Base-by-base conservation (phyloP, 2,797 vertebrate genomes). In the Clamator glandarius region DNA sequence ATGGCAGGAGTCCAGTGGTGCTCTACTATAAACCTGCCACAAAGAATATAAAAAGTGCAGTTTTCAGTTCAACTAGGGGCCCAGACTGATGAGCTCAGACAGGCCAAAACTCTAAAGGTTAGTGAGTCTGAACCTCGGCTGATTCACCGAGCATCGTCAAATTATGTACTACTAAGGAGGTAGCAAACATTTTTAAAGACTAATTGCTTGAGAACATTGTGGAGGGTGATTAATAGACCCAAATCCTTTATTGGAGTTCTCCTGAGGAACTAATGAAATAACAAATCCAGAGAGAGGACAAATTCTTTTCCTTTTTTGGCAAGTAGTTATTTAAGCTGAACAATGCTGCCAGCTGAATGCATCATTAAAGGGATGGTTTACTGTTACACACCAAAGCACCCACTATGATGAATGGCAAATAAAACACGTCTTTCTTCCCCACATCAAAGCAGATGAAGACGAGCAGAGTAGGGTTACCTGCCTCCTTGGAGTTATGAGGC, bases 271-370 rank as follows among this genome's bases (percentile, higher is more conserved):
- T 94, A 95, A 95, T 94, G 95, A 91, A 95, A 96, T 91, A 96
- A 96, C 91, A 86, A 93, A 95, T 79, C 95, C 87, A 84, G 89
- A 77, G 80, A 92, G 87, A 92, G 89, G 58, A 96, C 84, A 95
- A 95, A 96, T 96, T 95, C 91, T 92, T 95, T 96, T 91, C 91
- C 94, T 96, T 97, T 96, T 96, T 92, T 93, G 95, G 92, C 88
- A 96, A 95, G 79, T 42, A 82, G 87, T 92, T 89, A 76, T 94
- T 95, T 92, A 95, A 96, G 74, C 79, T 0, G 35, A 95, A 94
- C 74, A 87, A 83, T 57, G 54, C 62, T 92, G 89, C 94, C 94
- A 92, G 93, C 84, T 96, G 94, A 96, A 96, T 26, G 84, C 73
- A 84, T 95, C 90, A 85, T 95, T 89, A 96, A 91, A 92, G 57